A percentile compares a stretch with the other conserved stretches of the same genome.
These are phyloP conservation scores for Myotis lucifugus DNA, from an alignment of 2,113 vertebrate genomes.

Conservation along the genomic window DNA sequence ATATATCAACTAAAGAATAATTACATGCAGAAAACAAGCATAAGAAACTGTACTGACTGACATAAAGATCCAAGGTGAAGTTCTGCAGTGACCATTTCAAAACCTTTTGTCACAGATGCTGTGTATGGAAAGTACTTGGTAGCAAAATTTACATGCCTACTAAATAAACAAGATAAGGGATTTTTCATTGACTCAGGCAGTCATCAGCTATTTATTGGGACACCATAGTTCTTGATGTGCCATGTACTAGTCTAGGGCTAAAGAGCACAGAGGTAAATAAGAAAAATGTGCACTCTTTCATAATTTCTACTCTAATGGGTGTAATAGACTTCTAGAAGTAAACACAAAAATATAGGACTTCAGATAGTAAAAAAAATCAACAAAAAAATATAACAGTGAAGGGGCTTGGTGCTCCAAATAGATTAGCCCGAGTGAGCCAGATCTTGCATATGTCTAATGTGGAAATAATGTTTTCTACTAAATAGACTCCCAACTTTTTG, in stretches of 20 bases:
- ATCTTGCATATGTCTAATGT: background rate
- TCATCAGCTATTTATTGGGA: background rate
- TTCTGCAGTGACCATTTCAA: background rate
- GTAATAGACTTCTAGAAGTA: background rate
- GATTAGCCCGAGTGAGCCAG: background rate
- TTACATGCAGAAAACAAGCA: background rate
- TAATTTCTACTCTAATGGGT: background rate
- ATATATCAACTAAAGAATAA: background rate
- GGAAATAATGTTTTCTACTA: background rate
- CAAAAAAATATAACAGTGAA: background rate
- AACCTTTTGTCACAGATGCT: background rate
- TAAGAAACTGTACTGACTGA: background rate
- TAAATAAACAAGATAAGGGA: background rate
- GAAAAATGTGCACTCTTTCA: background rate
- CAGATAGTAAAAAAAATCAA: background rate
- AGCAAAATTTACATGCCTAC: background rate
- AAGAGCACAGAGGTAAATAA: background rate
- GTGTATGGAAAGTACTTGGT: background rate
- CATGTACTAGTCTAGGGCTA: background rate
- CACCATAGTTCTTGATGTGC: background rate
- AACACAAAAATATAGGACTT: background rate
- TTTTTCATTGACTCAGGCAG: background rate
- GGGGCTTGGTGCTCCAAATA: background rate
- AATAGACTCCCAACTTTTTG: background rate
- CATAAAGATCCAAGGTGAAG: background rate